Evolutionary conservation across 2,797 vertebrate genomes (phyloP).

Genomic region (Argya squamiceps): DNA sequence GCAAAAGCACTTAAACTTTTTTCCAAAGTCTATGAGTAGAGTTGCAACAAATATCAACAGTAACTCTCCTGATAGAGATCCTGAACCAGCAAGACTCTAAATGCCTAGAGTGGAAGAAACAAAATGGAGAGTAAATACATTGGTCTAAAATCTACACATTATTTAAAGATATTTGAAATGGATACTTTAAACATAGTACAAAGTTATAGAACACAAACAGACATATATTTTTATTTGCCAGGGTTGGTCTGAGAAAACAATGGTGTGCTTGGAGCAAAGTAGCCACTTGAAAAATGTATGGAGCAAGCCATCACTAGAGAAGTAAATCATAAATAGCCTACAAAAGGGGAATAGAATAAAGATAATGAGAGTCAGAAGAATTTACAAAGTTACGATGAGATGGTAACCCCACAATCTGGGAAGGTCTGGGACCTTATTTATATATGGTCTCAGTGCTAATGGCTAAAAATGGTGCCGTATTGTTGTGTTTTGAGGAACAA

Average conservation of each 20-base stretch:
- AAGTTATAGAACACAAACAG: not conserved
- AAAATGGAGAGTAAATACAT: not conserved
- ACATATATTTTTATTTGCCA: not conserved
- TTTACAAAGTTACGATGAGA: not conserved
- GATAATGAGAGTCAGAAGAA: not conserved
- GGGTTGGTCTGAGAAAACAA: not conserved
- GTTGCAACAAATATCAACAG: not conserved
- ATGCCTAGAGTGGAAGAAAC: not conserved
- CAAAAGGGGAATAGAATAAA: not conserved
- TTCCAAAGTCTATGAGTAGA: not conserved
- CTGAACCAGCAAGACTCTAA: not conserved
- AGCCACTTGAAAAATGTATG: not conserved
- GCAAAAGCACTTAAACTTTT: not conserved
- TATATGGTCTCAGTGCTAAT: not conserved
- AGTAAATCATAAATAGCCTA: not conserved
- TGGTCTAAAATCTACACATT: not conserved
- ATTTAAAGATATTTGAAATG: not conserved
- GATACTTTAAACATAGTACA: not conserved
- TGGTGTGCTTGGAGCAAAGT: not conserved
- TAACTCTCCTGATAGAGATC: not conserved
- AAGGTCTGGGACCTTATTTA: not conserved
- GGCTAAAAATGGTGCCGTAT: not conserved
- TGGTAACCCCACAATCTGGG: not conserved
- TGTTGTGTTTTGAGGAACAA: not conserved
- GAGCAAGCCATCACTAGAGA: not conserved